A percentile compares a stretch with the other conserved stretches of the same genome.
Conservation (phyloP, 2,797 vertebrate genomes). For the Champsocephalus esox region DNA sequence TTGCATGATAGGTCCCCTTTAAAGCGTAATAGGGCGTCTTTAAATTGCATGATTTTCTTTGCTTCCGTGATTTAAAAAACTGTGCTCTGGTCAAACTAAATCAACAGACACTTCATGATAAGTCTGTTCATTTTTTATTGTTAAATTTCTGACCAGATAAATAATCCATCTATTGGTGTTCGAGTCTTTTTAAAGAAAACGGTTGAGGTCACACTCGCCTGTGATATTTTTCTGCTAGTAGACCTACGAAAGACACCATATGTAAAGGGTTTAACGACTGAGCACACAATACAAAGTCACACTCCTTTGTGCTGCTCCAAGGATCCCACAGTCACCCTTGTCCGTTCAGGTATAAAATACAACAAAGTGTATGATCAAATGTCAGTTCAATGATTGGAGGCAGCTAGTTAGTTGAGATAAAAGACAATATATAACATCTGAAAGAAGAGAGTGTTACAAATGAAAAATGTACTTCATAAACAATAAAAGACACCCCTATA, state of each 20-base stretch:
- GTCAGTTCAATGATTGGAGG: background rate
- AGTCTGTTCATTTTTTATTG: background rate
- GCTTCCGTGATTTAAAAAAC: conserved; percentile 9
- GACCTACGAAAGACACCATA: conserved; percentile 31
- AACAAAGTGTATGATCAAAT: conserved; percentile 4
- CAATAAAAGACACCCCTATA: background rate
- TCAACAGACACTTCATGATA: background rate
- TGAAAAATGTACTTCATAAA: background rate
- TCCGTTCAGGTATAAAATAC: conserved; percentile 3
- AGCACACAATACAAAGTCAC: no score
- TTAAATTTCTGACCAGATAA: conserved; percentile 1
- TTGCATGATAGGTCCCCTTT: no score
- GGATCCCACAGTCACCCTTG: conserved; percentile 20
- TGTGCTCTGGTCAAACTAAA: conserved; percentile 27
- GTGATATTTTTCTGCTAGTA: conserved; percentile 23
- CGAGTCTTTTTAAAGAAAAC: background rate
- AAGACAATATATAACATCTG: background rate
- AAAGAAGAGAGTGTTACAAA: background rate
- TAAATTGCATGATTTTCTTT: conserved; percentile 17
- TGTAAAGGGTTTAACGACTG: no score
- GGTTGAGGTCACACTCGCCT: conserved; percentile 4
- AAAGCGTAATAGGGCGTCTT: no score
- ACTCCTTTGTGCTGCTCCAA: conserved; percentile 34
- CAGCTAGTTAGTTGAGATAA: background rate
- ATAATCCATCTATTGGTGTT: background rate